These are phyloP conservation scores for Athalia cordata DNA, from an alignment of 2,888 invertebrate genomes.

Conservation along the genomic window DNA sequence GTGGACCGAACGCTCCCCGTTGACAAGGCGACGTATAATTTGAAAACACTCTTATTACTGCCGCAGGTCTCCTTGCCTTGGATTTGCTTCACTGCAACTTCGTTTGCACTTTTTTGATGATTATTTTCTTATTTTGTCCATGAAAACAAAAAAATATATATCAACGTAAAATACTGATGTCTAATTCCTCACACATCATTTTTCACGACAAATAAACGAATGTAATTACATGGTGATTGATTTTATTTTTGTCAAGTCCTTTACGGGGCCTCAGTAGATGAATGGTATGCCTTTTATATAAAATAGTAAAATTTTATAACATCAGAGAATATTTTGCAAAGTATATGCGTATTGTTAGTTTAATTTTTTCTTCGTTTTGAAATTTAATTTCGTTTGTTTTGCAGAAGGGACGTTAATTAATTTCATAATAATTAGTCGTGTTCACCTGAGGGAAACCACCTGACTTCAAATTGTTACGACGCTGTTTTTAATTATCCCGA, in stretches of 20 bases:
- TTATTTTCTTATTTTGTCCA: not conserved
- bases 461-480: slow-evolving; percentile 10
- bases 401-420: not conserved
- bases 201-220: too few relatives aligned
- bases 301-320: too few relatives aligned
- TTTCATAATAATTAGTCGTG: slow-evolving; percentile 4
- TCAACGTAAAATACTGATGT: not conserved
- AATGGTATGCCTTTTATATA: too few relatives aligned
- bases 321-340: not conserved
- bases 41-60: slow-evolving; percentile 30
- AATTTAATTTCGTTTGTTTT: too few relatives aligned
- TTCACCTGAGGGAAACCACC: not conserved
- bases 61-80: slow-evolving; percentile 11
- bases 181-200: not conserved
- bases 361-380: too few relatives aligned
- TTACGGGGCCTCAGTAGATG: too few relatives aligned
- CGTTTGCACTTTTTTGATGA: slow-evolving; percentile 1
- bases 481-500: not conserved
- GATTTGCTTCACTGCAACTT: slow-evolving; percentile 5
- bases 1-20: slow-evolving; percentile 26
- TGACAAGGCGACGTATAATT: slow-evolving; percentile 39
- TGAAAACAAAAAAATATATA: not conserved
- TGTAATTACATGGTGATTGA: too few relatives aligned
- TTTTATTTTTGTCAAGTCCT: too few relatives aligned
- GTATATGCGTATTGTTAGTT: too few relatives aligned